Base-by-base conservation (phyloP, 2,888 invertebrate species). In the Orthonevra nobilis region DNA sequence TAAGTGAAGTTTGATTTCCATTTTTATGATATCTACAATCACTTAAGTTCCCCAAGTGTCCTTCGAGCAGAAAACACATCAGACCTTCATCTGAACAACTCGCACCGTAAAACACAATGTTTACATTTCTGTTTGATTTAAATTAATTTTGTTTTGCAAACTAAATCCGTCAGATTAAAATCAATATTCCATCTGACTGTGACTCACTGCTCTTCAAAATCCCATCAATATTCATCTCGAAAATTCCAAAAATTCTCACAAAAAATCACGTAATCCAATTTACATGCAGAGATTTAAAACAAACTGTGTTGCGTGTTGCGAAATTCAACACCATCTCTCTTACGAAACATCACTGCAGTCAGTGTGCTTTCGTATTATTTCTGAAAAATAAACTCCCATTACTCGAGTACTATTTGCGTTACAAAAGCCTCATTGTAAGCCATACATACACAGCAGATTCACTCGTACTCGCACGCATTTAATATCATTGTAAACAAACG, bases 351-450 rank as follows among this genome's bases (percentile, higher is more conserved):
- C 48, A 17, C 48, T 15, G 15, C 48, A 48, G 30, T 30, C n/a
- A n/a, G n/a, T n/a, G n/a, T n/a, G n/a, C n/a, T 48, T 48, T 30
- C 48, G n/a, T 17, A 15, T 30, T 48, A 17, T 19, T 30, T 17
- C 14, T 23, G 23, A 23, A 19, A 40, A 38, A 19, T 17, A 40
- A 40, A 40, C 3, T n/a, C 1, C 17, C 40, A 40, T 40, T 40
- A 50, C 52, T 23, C 36, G 52, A 23, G 23, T 5, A 23, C 54
- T 54, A 54, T 54, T 40, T 28, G 32, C 54, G 19, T 38, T 28
- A 54, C 38, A 15, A 54, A 23, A 26, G 28, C n/a, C 38, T 54
- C 54, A 54, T 54, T 54, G 40, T 38, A 54, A n/a, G 3, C 23
- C 5, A 23, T 23, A 23, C 5, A 23, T 23, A 5, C 5, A 23